Percentiles rank a stretch among this genome's conserved stretches.
Evolutionary conservation across 2,113 vertebrate genomes (phyloP).

Genomic region (Apaloderma vittatum): DNA sequence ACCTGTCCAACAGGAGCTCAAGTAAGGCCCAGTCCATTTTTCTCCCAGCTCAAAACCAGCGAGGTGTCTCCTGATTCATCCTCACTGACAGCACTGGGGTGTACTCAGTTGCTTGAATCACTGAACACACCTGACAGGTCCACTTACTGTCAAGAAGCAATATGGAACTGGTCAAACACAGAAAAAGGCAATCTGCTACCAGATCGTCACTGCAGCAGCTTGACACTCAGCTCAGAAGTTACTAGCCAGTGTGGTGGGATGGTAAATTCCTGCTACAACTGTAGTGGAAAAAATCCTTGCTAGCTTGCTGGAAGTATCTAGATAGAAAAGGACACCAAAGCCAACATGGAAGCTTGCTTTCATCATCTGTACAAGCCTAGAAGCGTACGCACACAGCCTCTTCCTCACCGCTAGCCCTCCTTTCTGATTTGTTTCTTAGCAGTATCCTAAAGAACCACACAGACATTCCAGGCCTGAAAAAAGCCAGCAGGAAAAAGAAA

Average conservation of each 20-base stretch:
- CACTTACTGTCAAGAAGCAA: neutral
- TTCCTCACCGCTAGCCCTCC: neutral
- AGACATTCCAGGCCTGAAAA: neutral
- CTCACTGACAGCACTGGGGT: neutral
- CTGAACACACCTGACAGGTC: neutral
- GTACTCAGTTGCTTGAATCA: neutral
- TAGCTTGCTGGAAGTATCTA: neutral
- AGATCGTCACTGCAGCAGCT: neutral
- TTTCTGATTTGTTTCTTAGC: neutral
- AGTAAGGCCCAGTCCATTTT: neutral
- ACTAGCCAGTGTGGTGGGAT: neutral
- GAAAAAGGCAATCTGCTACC: neutral
- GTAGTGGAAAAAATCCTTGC: neutral
- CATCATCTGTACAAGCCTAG: neutral
- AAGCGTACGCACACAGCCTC: neutral
- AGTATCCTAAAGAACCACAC: neutral
- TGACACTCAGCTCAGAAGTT: neutral
- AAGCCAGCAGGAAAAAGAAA: rapidly evolving
- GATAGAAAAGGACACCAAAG: neutral
- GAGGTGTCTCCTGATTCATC: neutral
- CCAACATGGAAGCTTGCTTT: neutral
- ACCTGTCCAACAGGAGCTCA: neutral
- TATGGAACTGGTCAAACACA: neutral
- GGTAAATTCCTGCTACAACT: neutral
- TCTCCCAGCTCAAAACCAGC: neutral